These are phyloP conservation scores for Macrophya alboannulata DNA, from an alignment of 2,888 invertebrate species.

Conservation along the genomic window DNA sequence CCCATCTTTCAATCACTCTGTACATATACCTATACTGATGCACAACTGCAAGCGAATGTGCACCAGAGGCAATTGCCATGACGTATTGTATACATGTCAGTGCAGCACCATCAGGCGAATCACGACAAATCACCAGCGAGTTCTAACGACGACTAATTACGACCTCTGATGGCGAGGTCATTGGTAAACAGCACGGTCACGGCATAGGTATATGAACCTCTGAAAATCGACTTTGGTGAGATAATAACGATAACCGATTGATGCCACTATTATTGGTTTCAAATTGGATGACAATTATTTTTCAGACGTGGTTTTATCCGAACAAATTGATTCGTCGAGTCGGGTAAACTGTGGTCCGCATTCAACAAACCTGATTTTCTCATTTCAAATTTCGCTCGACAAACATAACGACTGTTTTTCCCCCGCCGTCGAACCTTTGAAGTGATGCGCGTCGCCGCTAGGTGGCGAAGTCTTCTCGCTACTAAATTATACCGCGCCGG, in stretches of 20 bases:
- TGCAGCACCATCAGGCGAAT: neutral
- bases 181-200: neutral
- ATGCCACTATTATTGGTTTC: neutral
- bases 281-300: neutral
- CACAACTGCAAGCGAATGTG: constrained; percentile 2
- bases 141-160: constrained; percentile 25
- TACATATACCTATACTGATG: neutral
- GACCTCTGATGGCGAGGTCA: constrained; percentile 7
- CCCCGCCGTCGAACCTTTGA: neutral
- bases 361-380: neutral
- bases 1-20: neutral
- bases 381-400: neutral
- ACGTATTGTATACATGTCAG: constrained; percentile 2
- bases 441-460: neutral
- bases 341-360: neutral
- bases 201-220: neutral
- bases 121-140: constrained; percentile 1
- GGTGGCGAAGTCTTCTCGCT: neutral
- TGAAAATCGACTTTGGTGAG: neutral
- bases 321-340: neutral
- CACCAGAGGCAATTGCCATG: neutral
- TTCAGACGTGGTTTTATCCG: neutral
- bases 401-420: neutral
- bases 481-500: neutral
- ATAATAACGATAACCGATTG: neutral